Base-by-base conservation (phyloP, 2,113 vertebrate species). In the Symphodus melops region DNA sequence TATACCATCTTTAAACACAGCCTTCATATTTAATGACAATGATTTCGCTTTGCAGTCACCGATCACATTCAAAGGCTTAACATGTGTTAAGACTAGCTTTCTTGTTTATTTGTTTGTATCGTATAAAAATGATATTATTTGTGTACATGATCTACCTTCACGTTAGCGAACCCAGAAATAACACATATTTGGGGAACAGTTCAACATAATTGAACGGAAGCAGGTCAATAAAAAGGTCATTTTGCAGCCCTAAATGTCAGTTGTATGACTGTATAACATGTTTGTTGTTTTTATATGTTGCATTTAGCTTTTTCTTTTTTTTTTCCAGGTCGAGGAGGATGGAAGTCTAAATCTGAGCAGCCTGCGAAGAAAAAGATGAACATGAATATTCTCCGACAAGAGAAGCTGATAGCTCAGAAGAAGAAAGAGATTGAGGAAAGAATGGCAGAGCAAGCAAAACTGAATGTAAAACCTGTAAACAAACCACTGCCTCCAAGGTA, bases 391-490 rank as follows among this genome's bases (percentile, higher is more conserved):
- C 93, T 96, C 42, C 95, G 96, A 16, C 98, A 99, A 56, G 98
- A 99, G 81, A 96, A 97, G 86, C 91, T 99, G 28, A 99, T 99
- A 0, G 98, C 97, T 0, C 95, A 99, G 93, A 99, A 98, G 42
- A 99, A 99, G 75, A 88, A 93, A 14, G 98, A 99, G 51, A 99
- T 99, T 1, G 98, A 99, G 72, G 98, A 96, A 39, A 95, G 94
- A 63, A 90, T 98, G 94, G 96, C 96, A 61, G 95, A 96, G 75
- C 94, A 97, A 77, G 96, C 96, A 0, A 96, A 93, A 46, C 91
- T 91, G 70, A 95, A 72, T 12, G 89, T 84, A 5, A 84, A 92
- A 75, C 59, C 88, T 28, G 85, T 90, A 0, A 93, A 83, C 5
- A 95, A 94, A 73, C 90, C 94, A 0, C 71, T 91, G 0, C 90